These are phyloP conservation scores for Megastigmus dorsalis DNA, from an alignment of 2,888 invertebrate genomes.

Conservation along the genomic window DNA sequence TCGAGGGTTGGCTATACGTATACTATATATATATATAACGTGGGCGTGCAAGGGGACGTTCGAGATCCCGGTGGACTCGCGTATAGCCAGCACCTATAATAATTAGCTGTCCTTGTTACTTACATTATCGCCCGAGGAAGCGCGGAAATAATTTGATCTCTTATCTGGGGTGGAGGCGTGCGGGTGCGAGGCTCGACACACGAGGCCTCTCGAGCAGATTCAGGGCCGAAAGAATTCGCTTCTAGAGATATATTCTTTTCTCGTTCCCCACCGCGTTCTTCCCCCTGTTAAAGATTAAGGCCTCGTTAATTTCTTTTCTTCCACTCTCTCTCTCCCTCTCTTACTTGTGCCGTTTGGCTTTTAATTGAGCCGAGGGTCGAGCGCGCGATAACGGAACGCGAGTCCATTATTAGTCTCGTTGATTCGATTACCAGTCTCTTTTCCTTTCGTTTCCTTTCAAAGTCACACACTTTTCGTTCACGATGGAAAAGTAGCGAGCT, in stretches of 20 bases:
- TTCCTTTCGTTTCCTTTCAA: no score
- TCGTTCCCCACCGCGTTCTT: not conserved
- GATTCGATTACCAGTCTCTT: no score
- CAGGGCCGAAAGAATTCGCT: slow-evolving; percentile 14
- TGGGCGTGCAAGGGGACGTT: not conserved
- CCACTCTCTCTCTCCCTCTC: not conserved
- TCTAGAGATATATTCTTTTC: not conserved
- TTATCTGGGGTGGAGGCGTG: slow-evolving; percentile 35
- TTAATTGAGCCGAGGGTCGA: not conserved
- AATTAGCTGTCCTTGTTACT: slow-evolving; percentile 47
- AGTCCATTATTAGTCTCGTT: slow-evolving; percentile 14
- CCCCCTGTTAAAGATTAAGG: not conserved
- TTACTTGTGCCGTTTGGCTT: not conserved
- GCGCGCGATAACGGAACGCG: not conserved
- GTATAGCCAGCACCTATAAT: slow-evolving; percentile 9
- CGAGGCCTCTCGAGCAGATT: not conserved
- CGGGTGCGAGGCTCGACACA: not conserved
- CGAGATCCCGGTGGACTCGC: not conserved
- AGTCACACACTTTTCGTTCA: no score
- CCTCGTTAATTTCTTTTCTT: not conserved
- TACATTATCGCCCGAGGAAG: slow-evolving; percentile 38
- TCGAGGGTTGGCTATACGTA: no score
- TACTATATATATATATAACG: no score
- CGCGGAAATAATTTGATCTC: slow-evolving; percentile 47
- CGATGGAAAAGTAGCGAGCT: no score